These are phyloP conservation scores for Calliopsis andreniformis DNA, from an alignment of 1,140 invertebrate species.

Conservation along the genomic window DNA sequence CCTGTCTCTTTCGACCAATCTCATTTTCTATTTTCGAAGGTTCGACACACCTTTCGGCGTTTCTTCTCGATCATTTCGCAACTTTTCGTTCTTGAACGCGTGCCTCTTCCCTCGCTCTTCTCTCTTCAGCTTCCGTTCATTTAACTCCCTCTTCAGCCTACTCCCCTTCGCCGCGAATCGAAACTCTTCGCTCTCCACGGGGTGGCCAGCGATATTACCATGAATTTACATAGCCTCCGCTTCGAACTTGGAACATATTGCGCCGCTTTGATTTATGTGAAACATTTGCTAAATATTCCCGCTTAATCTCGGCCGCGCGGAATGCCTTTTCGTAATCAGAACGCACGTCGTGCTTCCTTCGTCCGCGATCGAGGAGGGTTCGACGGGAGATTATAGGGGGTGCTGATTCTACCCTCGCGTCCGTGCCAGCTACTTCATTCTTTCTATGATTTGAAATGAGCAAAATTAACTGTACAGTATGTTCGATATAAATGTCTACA, in stretches of 20 bases:
- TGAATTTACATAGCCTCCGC: conserved; percentile 79
- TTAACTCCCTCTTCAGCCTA: conserved; percentile 16
- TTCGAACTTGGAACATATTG: conserved; percentile 78
- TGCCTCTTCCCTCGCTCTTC: neutral
- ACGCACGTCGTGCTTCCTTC: conserved; percentile 18
- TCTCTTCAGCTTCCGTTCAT: neutral
- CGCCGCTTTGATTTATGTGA: conserved; percentile 80
- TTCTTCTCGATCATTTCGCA: neutral
- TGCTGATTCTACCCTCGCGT: conserved; percentile 22
- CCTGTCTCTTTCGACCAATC: neutral
- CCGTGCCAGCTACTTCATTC: neutral
- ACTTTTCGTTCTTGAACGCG: neutral
- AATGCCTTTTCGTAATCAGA: conserved; percentile 59
- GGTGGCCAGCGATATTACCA: conserved; percentile 78
- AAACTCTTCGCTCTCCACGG: conserved; percentile 67
- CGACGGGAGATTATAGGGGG: neutral
- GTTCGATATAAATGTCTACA: too few relatives aligned
- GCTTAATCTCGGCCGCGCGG: conserved; percentile 76
- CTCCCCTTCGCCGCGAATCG: conserved; percentile 55
- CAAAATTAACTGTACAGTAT: too few relatives aligned
- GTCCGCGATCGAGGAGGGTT: conserved; percentile 13
- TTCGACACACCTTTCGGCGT: neutral
- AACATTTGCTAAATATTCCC: conserved; percentile 80
- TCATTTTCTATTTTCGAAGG: conserved; percentile 18
- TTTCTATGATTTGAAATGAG: too few relatives aligned